Conservation (phyloP, 2,113 vertebrate genomes). For the Vombatus ursinus region DNA sequence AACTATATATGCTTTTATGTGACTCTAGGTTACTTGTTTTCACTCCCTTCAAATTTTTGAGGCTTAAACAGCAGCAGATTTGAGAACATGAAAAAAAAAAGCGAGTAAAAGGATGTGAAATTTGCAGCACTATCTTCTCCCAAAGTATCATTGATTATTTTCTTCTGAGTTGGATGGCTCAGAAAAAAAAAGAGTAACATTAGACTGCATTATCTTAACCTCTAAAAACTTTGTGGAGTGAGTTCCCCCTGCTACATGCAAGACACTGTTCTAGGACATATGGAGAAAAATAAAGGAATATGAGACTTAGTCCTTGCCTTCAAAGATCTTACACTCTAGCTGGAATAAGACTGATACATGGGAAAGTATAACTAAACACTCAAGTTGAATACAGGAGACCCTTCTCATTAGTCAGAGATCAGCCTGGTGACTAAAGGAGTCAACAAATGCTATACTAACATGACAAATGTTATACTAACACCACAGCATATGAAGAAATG, state of each 20-base stretch:
- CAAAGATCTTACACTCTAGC: background rate
- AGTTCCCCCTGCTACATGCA: background rate
- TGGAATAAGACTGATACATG: background rate
- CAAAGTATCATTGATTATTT: background rate
- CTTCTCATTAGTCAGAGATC: background rate
- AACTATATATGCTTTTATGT: conserved; percentile 35
- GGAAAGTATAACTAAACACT: background rate
- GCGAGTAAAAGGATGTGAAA: background rate
- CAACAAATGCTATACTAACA: background rate
- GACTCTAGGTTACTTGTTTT: conserved; percentile 24
- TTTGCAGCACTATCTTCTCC: background rate
- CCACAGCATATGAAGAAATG: background rate
- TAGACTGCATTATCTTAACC: background rate
- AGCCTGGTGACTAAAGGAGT: background rate
- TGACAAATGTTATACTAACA: background rate
- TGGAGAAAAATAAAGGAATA: background rate
- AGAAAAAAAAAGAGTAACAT: background rate
- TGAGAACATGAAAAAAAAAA: conserved; percentile 20
- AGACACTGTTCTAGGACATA: background rate
- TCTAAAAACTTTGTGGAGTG: background rate
- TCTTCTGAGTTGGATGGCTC: background rate
- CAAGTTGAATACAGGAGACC: background rate
- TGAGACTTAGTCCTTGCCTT: background rate
- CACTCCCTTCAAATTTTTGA: conserved; percentile 32
- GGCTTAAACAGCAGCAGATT: background rate